Percentiles rank a stretch among this genome's conserved stretches.
Evolutionary conservation across 2,888 invertebrate genomes (phyloP).

Genomic region (Caenorhabditis wallacei): DNA sequence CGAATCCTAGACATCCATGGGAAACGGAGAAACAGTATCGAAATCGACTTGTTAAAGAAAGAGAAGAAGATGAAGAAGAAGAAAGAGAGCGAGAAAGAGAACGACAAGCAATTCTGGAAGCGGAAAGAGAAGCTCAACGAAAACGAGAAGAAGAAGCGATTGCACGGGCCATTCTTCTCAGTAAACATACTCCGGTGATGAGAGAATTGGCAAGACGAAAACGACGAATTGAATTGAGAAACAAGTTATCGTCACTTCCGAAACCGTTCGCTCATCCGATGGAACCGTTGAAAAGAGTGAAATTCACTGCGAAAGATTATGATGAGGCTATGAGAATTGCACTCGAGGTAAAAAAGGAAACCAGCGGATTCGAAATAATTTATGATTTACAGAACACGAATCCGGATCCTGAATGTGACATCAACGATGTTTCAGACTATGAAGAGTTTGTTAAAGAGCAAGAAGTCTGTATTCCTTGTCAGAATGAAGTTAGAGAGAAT

Average conservation of each 20-base stretch:
- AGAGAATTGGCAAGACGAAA: slow-evolving; percentile 15
- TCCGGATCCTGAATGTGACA: not conserved
- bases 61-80: slow-evolving; percentile 10
- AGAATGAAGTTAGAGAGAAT: not conserved
- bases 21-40: slow-evolving; percentile 35
- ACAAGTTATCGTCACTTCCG: not conserved
- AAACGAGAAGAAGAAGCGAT: not conserved
- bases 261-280: slow-evolving; percentile 3
- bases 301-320: slow-evolving; percentile 7
- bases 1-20: slow-evolving; percentile 29
- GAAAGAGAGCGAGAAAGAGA: slow-evolving; percentile 2
- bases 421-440: not conserved
- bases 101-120: not conserved
- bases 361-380: not conserved
- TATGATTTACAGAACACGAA: slow-evolving; percentile 14
- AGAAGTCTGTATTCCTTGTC: slow-evolving; percentile 2
- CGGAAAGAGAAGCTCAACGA: not conserved
- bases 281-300: slow-evolving; percentile 6
- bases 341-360: slow-evolving; percentile 8
- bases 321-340: not conserved
- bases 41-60: not conserved
- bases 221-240: not conserved
- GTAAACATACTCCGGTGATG: slow-evolving; percentile 20
- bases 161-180: not conserved
- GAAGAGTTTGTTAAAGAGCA: slow-evolving; percentile 1